Percentiles rank a stretch among this genome's conserved stretches.
Conservation (phyloP, 2,888 invertebrate species). For the Patella ulyssiponensis region DNA sequence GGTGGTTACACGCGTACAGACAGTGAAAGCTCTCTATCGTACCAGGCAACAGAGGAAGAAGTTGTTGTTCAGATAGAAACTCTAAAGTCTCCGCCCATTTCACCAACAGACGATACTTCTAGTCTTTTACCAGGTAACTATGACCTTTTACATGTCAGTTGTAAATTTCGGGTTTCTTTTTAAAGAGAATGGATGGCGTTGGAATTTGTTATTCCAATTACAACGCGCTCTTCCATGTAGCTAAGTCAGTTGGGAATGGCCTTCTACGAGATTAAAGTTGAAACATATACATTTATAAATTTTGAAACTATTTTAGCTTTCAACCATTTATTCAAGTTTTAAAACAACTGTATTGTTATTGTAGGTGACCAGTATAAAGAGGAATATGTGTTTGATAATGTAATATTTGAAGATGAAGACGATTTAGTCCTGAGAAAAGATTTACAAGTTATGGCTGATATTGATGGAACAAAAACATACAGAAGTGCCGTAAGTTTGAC, state of each 20-base stretch:
- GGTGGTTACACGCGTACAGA: constrained; percentile 7
- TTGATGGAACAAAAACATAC: constrained; percentile 47
- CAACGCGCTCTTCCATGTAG: no score
- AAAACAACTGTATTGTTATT: no score
- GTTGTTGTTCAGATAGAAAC: constrained; percentile 46
- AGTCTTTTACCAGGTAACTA: no score
- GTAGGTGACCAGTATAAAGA: background rate
- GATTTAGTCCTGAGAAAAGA: constrained; percentile 30
- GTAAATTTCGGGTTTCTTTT: no score
- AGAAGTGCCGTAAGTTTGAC: constrained; percentile 48
- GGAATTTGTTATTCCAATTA: no score
- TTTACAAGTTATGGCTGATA: constrained; percentile 39
- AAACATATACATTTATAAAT: no score
- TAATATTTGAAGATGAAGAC: constrained; percentile 24
- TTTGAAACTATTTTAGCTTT: no score
- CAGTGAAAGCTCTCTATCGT: constrained; percentile 21
- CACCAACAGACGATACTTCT: constrained; percentile 4
- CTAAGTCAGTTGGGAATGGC: no score
- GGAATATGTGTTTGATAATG: background rate
- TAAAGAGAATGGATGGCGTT: no score
- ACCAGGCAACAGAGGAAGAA: constrained; percentile 33
- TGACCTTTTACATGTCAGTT: no score
- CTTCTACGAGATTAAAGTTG: no score
- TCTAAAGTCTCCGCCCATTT: background rate
- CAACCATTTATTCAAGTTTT: no score